Evolutionary conservation across 2,888 invertebrate genomes (phyloP).

Genomic region (Baccha elongata): DNA sequence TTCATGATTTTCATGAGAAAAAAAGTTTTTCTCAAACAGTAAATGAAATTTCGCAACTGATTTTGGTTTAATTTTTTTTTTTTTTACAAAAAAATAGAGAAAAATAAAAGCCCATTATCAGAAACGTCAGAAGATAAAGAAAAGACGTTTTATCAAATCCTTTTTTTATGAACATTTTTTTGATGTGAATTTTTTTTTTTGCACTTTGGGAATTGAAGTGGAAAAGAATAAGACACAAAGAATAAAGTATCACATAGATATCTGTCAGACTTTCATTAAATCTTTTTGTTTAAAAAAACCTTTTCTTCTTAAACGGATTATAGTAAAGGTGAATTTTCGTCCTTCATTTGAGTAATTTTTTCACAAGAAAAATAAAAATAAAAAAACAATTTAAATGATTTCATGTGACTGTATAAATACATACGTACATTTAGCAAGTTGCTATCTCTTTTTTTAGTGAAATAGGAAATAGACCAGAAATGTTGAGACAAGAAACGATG

Average conservation of each 20-base stretch:
- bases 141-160: constrained; percentile 18
- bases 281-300: constrained; percentile 7
- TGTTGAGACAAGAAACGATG: no score
- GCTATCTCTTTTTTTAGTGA: no score
- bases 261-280: constrained; percentile 58
- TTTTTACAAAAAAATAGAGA: neutral
- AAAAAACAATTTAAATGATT: no score
- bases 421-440: no score
- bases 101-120: constrained; percentile 27
- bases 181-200: constrained; percentile 55
- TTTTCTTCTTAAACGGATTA: no score
- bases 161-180: constrained; percentile 41
- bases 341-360: no score
- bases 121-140: neutral
- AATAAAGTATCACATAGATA: constrained; percentile 1
- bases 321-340: no score
- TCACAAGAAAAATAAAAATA: no score
- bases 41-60: constrained; percentile 44
- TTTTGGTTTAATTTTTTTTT: constrained; percentile 21
- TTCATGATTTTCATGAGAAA: constrained; percentile 35
- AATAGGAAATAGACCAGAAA: no score
- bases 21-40: constrained; percentile 25
- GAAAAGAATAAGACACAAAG: neutral
- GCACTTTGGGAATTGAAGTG: constrained; percentile 25
- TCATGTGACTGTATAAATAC: no score